phyloP scores from a whole-genome alignment of 1,140 invertebrate species.

The Penaeus japonicus region DNA sequence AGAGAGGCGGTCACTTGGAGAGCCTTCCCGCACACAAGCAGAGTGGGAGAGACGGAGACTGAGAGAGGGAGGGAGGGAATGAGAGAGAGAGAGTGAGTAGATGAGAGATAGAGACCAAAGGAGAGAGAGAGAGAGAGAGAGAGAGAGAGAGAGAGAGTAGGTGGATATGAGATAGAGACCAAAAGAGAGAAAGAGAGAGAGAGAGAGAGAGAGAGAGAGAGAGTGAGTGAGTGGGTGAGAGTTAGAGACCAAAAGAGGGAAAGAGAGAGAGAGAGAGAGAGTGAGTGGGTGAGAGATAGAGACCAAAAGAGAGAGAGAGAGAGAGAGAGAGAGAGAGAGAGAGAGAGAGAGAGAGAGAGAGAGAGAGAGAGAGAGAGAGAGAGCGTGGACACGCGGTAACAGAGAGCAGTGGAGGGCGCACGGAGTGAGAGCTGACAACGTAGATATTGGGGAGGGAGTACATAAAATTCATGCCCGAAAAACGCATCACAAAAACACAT shows the following conservation, averaged over 20 bases:
- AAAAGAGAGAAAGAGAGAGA: background rate
- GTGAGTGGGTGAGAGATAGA: background rate
- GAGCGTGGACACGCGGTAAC: background rate
- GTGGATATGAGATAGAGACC: background rate
- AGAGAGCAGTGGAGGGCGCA: background rate
- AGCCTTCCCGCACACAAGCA: too few relatives aligned
- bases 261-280: background rate
- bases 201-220: background rate
- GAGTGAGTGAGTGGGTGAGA: background rate
- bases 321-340: background rate
- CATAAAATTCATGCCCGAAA: too few relatives aligned
- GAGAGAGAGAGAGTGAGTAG: background rate
- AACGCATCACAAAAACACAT: too few relatives aligned
- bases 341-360: background rate
- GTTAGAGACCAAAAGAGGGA: background rate
- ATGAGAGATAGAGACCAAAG: background rate
- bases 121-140: background rate
- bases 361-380: conserved; percentile 19
- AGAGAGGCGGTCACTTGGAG: too few relatives aligned
- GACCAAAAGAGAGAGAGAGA: background rate
- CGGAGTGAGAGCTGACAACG: background rate
- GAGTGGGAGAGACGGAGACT: background rate
- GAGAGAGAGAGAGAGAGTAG: background rate
- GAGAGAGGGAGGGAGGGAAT: too few relatives aligned
- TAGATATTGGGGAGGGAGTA: too few relatives aligned